A percentile compares a stretch with the other conserved stretches of the same genome.
phyloP scores from a whole-genome alignment of 2,113 vertebrate genomes.

The Tetraodon nigroviridis region DNA sequence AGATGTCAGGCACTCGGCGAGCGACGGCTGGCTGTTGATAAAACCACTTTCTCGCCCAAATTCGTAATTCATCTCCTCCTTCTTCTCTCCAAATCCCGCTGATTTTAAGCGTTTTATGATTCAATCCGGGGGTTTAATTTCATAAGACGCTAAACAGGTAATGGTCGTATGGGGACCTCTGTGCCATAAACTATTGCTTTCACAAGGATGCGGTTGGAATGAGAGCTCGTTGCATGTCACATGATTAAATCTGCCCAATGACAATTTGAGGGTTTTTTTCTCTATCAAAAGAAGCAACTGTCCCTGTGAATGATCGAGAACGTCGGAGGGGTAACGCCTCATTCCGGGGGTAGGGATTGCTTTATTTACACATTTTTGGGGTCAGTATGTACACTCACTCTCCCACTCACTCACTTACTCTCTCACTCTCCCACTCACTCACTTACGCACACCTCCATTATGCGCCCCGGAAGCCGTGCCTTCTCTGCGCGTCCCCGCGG shows the following conservation, averaged over 20 bases:
- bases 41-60: conserved; percentile 99
- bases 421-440: background rate
- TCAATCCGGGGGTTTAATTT: conserved; percentile 75
- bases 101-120: conserved; percentile 66
- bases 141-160: conserved; percentile 89
- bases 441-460: background rate
- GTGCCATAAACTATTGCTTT: conserved; percentile 98
- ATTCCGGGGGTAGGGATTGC: conserved; percentile 86
- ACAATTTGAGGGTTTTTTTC: conserved; percentile 97
- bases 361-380: conserved; percentile 89
- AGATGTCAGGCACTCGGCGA: conserved; percentile 99
- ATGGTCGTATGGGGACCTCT: conserved; percentile 94
- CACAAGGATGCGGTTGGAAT: conserved; percentile 98
- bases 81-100: conserved; percentile 76
- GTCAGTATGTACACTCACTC: conserved; percentile 62
- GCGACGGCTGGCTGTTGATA: conserved; percentile 99
- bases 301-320: conserved; percentile 99
- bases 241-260: conserved; percentile 99
- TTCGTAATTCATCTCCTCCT: conserved; percentile 99
- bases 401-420: background rate
- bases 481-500: conserved; percentile 11
- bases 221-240: conserved; percentile 98
- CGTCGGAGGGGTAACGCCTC: conserved; percentile 93
- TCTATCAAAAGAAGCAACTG: conserved; percentile 99
- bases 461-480: conserved; percentile 5